Percentiles rank a stretch among this genome's conserved stretches.
Conservation (phyloP, 2,113 vertebrate species). For the Hystrix brachyura region DNA sequence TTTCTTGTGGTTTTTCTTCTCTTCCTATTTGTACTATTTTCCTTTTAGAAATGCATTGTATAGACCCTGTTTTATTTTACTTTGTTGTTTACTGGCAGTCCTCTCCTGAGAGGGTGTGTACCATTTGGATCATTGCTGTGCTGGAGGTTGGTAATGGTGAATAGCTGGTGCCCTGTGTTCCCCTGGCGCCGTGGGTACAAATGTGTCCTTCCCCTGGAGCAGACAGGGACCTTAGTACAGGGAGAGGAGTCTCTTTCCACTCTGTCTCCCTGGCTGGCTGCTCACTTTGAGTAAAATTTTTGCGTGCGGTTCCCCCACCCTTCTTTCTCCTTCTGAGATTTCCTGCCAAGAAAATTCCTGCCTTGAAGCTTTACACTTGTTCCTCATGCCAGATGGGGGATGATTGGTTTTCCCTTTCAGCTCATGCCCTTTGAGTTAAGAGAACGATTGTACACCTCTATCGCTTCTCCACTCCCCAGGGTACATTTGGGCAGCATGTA, state of each 20-base stretch:
- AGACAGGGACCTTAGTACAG: neutral
- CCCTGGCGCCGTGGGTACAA: neutral
- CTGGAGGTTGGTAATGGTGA: neutral
- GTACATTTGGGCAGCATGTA: neutral
- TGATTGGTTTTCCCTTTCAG: constrained; percentile 37
- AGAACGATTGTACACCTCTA: neutral
- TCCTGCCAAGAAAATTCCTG: constrained; percentile 7
- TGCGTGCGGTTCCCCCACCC: neutral
- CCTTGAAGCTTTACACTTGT: neutral
- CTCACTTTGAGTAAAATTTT: constrained; percentile 25
- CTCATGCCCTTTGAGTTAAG: neutral
- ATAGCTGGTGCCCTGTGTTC: neutral
- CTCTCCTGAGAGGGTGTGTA: neutral
- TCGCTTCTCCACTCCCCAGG: neutral
- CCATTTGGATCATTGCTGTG: neutral
- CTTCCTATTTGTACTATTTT: neutral
- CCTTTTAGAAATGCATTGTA: neutral
- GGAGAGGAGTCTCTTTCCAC: neutral
- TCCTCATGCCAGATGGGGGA: neutral
- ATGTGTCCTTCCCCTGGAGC: neutral
- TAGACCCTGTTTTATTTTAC: neutral
- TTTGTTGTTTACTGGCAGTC: neutral
- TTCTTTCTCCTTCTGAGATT: neutral
- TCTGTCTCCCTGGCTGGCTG: neutral
- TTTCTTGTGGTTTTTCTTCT: constrained; percentile 38